phyloP scores from a whole-genome alignment of 2,113 vertebrate genomes.

The Octodon degus region DNA sequence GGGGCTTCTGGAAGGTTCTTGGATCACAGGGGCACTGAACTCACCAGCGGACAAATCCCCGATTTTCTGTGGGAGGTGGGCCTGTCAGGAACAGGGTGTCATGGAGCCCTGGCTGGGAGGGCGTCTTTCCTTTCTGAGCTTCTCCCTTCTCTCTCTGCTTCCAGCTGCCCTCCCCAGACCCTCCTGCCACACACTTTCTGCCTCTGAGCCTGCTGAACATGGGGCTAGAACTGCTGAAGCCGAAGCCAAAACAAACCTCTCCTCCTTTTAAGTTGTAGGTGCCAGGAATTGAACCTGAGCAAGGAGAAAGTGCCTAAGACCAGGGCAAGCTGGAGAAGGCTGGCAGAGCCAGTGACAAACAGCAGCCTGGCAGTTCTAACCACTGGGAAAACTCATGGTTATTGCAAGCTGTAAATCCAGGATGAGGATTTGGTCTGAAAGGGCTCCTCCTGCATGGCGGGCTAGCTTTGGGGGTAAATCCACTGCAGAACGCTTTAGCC shows the following conservation, averaged over 20 bases:
- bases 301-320: not conserved
- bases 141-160: not conserved
- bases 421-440: not conserved
- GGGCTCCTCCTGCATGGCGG: not conserved
- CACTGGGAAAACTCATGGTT: not conserved
- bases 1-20: not conserved
- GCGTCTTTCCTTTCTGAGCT: not conserved
- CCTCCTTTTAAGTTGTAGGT: not conserved
- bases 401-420: not conserved
- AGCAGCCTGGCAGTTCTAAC: not conserved
- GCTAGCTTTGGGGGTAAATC: not conserved
- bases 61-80: not conserved
- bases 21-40: not conserved
- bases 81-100: too few species aligned
- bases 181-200: not conserved
- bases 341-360: not conserved
- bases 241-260: not conserved
- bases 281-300: not conserved
- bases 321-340: not conserved
- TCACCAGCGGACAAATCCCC: not conserved
- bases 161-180: not conserved
- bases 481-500: not conserved
- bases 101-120: not conserved
- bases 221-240: not conserved
- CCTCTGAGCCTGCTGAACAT: not conserved